Percentiles rank a stretch among this genome's conserved stretches.
Conservation (phyloP, 1,140 invertebrate species). For the Daktulosphaira vitifoliae region DNA sequence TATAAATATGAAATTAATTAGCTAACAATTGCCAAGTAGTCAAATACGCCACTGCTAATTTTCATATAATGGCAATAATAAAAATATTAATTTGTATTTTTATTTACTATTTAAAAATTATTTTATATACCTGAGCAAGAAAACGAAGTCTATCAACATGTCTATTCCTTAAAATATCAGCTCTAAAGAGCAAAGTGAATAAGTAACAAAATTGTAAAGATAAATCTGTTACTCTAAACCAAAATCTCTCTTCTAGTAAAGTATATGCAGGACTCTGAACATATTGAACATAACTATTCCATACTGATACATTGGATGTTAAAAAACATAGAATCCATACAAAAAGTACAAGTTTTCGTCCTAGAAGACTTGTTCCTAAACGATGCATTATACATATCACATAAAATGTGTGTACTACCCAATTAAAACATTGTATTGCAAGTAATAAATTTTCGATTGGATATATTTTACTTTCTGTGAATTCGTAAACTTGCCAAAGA, state of each 20-base stretch:
- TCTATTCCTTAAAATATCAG: conserved; percentile 8
- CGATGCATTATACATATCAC: conserved; percentile 53
- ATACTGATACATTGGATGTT: conserved; percentile 49
- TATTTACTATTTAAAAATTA: too few relatives aligned
- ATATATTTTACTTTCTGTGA: conserved; percentile 40
- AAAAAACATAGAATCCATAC: conserved; percentile 57
- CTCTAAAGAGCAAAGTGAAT: conserved; percentile 37
- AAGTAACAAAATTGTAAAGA: conserved; percentile 41
- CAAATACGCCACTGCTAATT: too few relatives aligned
- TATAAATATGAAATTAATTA: too few relatives aligned
- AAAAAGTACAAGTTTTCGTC: conserved; percentile 57
- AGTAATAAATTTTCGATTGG: conserved; percentile 61
- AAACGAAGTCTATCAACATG: conserved; percentile 20
- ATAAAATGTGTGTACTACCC: conserved; percentile 70
- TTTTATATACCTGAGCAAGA: conserved; percentile 22
- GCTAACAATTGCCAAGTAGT: too few relatives aligned
- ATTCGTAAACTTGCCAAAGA: conserved; percentile 20
- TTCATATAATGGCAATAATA: too few relatives aligned
- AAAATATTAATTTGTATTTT: too few relatives aligned
- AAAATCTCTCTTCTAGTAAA: conserved; percentile 38
- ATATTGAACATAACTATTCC: conserved; percentile 35
- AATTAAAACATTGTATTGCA: conserved; percentile 59
- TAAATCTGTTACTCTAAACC: conserved; percentile 47
- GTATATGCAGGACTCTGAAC: conserved; percentile 44
- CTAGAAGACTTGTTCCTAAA: conserved; percentile 50